These are phyloP conservation scores for Passer domesticus DNA, from an alignment of 2,113 vertebrate species.

Conservation along the genomic window DNA sequence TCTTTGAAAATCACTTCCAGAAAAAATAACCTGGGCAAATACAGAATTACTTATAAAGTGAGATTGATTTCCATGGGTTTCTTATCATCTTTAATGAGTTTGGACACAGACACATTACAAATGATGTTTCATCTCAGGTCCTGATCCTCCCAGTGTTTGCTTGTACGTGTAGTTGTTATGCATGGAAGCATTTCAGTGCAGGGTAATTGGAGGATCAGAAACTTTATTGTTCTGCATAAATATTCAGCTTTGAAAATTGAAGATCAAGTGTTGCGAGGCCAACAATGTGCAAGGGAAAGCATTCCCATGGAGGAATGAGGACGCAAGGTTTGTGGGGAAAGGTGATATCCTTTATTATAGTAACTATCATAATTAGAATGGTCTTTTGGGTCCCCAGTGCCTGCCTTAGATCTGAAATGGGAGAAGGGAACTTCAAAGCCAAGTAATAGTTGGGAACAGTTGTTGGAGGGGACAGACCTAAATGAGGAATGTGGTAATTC, in stretches of 20 bases:
- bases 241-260: background rate
- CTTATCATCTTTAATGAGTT: background rate
- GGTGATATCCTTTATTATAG: slow-evolving; percentile 12
- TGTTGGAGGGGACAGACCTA: background rate
- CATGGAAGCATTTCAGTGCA: background rate
- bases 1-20: slow-evolving; percentile 17
- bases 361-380: background rate
- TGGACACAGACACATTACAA: background rate
- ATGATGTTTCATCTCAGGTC: background rate
- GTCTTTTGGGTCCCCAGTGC: background rate
- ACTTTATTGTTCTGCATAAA: background rate
- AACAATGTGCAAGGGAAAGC: background rate
- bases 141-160: background rate
- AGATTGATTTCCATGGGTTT: background rate
- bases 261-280: slow-evolving; percentile 10
- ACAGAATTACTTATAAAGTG: background rate
- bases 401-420: slow-evolving; percentile 32
- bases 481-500: slow-evolving; percentile 41
- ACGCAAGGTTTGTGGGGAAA: slow-evolving; percentile 14
- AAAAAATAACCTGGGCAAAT: slow-evolving; percentile 8
- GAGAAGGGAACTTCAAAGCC: slow-evolving; percentile 43
- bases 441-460: slow-evolving; percentile 18
- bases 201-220: background rate
- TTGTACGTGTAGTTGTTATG: background rate
- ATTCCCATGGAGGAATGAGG: background rate